A percentile compares a stretch with the other conserved stretches of the same genome.
Conservation (phyloP, 2,797 vertebrate species). For the Merluccius polli region DNA sequence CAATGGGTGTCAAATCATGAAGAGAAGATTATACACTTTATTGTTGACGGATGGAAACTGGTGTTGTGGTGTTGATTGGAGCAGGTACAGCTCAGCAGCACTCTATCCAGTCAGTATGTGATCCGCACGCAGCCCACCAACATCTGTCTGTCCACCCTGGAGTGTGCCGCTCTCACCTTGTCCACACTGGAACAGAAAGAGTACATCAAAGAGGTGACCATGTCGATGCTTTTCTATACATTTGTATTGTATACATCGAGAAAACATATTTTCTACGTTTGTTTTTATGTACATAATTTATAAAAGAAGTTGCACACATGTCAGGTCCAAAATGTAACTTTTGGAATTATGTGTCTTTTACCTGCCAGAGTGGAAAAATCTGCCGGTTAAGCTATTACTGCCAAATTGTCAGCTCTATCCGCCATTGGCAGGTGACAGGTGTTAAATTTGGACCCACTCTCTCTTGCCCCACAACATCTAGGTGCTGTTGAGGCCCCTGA, state of each 20-base stretch:
- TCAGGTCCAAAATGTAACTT: background rate
- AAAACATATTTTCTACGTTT: background rate
- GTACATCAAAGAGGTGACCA: conserved; percentile 84
- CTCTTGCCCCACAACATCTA: conserved; percentile 48
- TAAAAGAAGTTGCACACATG: background rate
- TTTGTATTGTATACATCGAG: background rate
- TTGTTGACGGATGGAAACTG: background rate
- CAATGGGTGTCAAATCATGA: no score
- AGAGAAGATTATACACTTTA: background rate
- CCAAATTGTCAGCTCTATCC: background rate
- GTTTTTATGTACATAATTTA: background rate
- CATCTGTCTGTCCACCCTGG: conserved; percentile 92
- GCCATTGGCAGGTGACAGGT: background rate
- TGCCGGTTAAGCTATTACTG: background rate
- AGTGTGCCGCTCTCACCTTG: conserved; percentile 89
- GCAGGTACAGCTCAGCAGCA: conserved; percentile 88
- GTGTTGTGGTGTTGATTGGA: background rate
- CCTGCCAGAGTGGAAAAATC: background rate
- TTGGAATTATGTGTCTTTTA: background rate
- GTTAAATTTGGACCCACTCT: background rate
- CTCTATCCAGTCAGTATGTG: conserved; percentile 91
- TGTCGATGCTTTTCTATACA: background rate
- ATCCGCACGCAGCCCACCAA: conserved; percentile 95
- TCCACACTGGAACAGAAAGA: conserved; percentile 86
- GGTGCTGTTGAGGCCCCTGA: conserved; percentile 88